Conservation (phyloP, 2,113 vertebrate species). For the Haemorhous mexicanus region DNA sequence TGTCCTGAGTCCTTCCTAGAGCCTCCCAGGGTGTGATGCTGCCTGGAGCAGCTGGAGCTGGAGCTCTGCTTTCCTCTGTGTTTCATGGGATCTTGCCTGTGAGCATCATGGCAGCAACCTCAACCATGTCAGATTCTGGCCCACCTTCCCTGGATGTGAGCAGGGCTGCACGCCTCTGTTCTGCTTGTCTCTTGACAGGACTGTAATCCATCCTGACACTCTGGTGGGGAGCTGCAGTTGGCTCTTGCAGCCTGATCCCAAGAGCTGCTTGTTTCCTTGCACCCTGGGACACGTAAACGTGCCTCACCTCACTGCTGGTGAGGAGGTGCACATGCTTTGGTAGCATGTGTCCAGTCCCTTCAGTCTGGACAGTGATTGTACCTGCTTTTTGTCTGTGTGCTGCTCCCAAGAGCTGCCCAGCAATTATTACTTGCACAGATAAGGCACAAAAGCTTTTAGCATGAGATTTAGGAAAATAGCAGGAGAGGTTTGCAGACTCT, state of each 20-base stretch:
- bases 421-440: not conserved
- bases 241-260: not conserved
- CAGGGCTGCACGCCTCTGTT: not conserved
- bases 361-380: not conserved
- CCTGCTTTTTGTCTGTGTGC: not conserved
- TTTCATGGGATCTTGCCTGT: not conserved
- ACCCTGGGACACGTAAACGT: rapidly evolving
- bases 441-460: not conserved
- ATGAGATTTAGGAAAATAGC: not conserved
- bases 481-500: not conserved
- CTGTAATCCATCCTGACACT: not conserved
- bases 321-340: not conserved
- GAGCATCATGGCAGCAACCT: not conserved
- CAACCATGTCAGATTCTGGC: not conserved
- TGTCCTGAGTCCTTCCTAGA: not conserved
- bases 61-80: not conserved
- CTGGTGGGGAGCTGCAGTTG: not conserved
- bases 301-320: not conserved
- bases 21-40: not conserved
- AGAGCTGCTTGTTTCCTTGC: not conserved
- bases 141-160: not conserved
- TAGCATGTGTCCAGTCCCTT: not conserved
- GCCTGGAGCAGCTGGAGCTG: not conserved
- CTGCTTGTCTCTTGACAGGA: not conserved
- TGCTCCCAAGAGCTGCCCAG: not conserved